phyloP scores from a whole-genome alignment of 2,113 vertebrate genomes.

The Apodemus sylvaticus region DNA sequence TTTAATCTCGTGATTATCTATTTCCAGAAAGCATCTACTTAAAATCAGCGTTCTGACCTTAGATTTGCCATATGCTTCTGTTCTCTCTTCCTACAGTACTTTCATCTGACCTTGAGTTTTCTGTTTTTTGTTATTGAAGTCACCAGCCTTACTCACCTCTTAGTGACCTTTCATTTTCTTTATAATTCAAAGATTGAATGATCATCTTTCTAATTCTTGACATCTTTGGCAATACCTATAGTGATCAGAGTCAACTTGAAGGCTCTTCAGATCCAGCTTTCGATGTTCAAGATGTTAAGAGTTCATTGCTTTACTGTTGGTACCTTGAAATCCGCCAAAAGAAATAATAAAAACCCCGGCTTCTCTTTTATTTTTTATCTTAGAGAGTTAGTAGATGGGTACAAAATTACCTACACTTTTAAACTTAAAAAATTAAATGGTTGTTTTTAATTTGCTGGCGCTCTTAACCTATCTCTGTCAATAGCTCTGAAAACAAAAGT shows the following conservation, averaged over 20 bases:
- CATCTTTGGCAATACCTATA: not conserved
- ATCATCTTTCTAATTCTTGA: not conserved
- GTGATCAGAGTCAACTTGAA: not conserved
- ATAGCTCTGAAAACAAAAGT: not conserved
- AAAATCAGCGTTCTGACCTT: not conserved
- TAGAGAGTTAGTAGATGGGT: not conserved
- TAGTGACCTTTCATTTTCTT: not conserved
- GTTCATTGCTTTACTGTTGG: not conserved
- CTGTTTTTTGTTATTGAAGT: not conserved
- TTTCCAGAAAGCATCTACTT: not conserved
- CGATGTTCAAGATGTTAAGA: not conserved
- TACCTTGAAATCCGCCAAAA: not conserved
- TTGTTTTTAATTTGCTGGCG: not conserved
- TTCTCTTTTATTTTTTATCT: not conserved
- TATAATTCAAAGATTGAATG: not conserved
- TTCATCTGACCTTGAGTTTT: not conserved
- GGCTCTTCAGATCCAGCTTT: not conserved
- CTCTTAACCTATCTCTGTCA: not conserved
- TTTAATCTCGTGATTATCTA: not conserved
- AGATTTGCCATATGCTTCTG: not conserved
- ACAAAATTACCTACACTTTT: not conserved
- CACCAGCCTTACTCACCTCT: not conserved
- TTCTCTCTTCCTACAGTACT: not conserved
- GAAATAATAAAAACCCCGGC: not conserved
- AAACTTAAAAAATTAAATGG: not conserved